Evolutionary conservation across 2,888 invertebrate species (phyloP).

Genomic region (Pterostichus niger): DNA sequence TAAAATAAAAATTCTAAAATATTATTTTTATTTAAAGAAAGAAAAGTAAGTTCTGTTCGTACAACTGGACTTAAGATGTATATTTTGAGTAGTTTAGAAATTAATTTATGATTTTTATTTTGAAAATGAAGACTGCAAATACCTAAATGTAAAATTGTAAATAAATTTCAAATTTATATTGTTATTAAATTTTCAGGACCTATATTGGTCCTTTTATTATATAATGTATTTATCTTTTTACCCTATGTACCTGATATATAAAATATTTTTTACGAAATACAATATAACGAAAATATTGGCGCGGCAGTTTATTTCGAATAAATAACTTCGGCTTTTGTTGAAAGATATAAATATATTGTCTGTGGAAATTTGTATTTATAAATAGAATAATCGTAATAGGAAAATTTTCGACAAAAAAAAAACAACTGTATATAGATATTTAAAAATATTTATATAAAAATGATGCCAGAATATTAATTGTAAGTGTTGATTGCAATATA

Average conservation of each 20-base stretch:
- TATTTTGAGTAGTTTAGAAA: constrained; percentile 24
- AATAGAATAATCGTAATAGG: not conserved
- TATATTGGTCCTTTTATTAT: too few relatives aligned
- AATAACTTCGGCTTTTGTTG: not conserved
- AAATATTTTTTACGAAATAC: not conserved
- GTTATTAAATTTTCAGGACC: not conserved
- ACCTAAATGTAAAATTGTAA: not conserved
- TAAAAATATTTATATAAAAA: too few relatives aligned
- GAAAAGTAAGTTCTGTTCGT: not conserved
- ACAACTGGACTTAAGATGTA: not conserved
- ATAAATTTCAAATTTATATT: constrained; percentile 15
- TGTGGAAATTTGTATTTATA: not conserved
- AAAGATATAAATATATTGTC: not conserved
- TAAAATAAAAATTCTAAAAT: too few relatives aligned
- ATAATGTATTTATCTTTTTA: not conserved
- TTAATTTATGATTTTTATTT: constrained; percentile 29
- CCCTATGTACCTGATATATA: not conserved
- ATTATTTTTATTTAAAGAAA: not conserved
- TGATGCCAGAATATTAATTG: too few relatives aligned
- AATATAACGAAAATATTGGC: too few relatives aligned
- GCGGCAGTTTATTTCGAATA: not conserved
- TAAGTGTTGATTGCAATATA: not conserved
- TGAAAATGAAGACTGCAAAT: constrained; percentile 34
- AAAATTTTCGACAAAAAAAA: not conserved
- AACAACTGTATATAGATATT: too few relatives aligned